These are phyloP conservation scores for Bubo blakistoni DNA, from an alignment of 2,113 vertebrate species.

Conservation along the genomic window DNA sequence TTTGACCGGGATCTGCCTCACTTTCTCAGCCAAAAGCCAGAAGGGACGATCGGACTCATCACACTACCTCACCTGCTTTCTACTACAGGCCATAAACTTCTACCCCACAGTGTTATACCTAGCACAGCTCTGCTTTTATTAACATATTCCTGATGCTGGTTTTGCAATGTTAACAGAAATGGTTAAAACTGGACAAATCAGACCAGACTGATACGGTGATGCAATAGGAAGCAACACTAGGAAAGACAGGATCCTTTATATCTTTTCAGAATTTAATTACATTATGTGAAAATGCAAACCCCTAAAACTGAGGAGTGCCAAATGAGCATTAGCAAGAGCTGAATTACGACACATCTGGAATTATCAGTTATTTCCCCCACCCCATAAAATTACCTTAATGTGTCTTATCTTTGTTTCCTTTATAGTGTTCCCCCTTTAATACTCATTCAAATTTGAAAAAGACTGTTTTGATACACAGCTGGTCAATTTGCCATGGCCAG, in stretches of 20 bases:
- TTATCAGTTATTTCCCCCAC: background rate
- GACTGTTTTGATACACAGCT: background rate
- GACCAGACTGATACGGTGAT: background rate
- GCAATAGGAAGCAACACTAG: background rate
- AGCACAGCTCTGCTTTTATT: background rate
- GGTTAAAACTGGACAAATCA: background rate
- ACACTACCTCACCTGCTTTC: background rate
- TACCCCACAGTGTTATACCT: background rate
- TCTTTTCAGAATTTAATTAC: background rate
- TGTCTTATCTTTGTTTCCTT: constrained; percentile 8
- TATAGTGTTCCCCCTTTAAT: background rate
- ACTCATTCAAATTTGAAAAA: background rate
- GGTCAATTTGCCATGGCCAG: background rate
- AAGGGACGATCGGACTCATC: background rate
- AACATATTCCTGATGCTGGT: background rate
- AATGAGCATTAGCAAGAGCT: background rate
- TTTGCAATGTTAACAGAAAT: background rate
- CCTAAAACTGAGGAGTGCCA: background rate
- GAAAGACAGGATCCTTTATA: background rate
- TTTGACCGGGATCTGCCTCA: background rate
- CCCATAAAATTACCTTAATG: background rate
- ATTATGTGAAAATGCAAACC: background rate
- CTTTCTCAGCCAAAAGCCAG: background rate
- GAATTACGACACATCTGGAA: background rate
- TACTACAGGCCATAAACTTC: background rate